Evolutionary conservation across 2,797 vertebrate species (phyloP).

Genomic region (Eulemur mongoz): DNA sequence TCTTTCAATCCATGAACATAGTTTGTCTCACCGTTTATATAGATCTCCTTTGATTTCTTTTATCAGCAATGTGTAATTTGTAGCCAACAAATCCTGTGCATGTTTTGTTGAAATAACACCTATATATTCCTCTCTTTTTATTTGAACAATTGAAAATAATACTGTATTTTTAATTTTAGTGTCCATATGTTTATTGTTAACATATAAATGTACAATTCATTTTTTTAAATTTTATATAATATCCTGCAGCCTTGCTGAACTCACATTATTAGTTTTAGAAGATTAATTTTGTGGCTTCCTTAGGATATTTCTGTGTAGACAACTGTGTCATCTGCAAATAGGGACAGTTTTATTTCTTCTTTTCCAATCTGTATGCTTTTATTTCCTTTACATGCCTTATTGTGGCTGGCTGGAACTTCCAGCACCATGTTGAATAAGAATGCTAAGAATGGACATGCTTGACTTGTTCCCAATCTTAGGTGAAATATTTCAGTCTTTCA

Average conservation of each 20-base stretch:
- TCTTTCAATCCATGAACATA: background rate
- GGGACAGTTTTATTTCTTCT: background rate
- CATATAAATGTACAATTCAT: background rate
- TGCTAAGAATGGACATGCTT: background rate
- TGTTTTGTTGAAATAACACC: background rate
- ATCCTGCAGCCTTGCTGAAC: background rate
- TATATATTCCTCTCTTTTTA: background rate
- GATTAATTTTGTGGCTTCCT: background rate
- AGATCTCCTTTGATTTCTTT: background rate
- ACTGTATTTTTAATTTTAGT: background rate
- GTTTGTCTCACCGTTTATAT: background rate
- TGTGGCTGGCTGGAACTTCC: background rate
- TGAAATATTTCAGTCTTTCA: background rate
- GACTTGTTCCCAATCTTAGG: background rate
- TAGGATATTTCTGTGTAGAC: background rate
- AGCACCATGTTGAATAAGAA: background rate
- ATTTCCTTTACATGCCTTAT: background rate
- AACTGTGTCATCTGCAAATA: background rate
- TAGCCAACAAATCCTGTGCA: background rate
- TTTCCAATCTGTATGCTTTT: background rate
- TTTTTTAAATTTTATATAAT: background rate
- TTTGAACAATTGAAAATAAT: background rate
- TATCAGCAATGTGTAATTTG: background rate
- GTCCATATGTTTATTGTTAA: background rate
- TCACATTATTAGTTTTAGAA: background rate